Evolutionary conservation across 53 echinoderm and acorn worm species (phyloP).

Genomic region (Luidia sarsii): DNA sequence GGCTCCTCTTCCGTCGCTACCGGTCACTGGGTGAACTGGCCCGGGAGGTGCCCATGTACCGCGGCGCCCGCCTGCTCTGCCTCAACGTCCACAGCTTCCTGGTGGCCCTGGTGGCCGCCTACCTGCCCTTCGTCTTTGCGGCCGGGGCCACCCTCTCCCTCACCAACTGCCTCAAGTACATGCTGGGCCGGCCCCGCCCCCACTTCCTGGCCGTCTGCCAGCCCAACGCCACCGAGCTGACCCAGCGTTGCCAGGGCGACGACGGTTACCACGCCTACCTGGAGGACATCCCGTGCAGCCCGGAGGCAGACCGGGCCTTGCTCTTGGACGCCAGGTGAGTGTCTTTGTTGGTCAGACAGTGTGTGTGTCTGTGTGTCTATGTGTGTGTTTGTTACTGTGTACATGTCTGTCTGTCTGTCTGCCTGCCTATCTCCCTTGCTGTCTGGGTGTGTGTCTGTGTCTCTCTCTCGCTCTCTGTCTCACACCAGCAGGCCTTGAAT

Average conservation of each 20-base stretch:
- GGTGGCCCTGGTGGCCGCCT: slow-evolving; percentile 68
- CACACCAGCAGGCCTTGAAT: background rate
- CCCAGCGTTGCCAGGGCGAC: slow-evolving; percentile 68
- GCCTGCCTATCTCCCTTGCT: too few species aligned
- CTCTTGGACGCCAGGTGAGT: slow-evolving; percentile 74
- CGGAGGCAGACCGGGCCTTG: slow-evolving; percentile 29
- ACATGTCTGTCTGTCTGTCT: too few species aligned
- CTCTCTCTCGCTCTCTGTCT: too few species aligned
- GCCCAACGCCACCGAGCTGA: slow-evolving; percentile 67
- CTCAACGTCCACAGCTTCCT: slow-evolving; percentile 71
- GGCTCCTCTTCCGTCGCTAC: slow-evolving; percentile 65
- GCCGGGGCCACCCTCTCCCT: slow-evolving; percentile 54
- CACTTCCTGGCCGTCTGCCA: slow-evolving; percentile 79
- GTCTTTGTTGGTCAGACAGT: too few species aligned
- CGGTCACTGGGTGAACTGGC: slow-evolving; percentile 36
- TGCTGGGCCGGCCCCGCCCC: slow-evolving; percentile 83
- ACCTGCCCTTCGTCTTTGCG: slow-evolving; percentile 75
- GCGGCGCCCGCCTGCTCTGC: slow-evolving; percentile 53
- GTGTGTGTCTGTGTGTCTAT: background rate
- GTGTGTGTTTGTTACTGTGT: background rate
- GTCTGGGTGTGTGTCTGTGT: too few species aligned
- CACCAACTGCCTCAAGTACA: slow-evolving; percentile 77
- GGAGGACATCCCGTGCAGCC: slow-evolving; percentile 51
- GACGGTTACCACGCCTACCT: slow-evolving; percentile 63
- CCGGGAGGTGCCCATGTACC: slow-evolving; percentile 62